A percentile compares a stretch with the other conserved stretches of the same genome.
These are phyloP conservation scores for Acleris literana DNA, from an alignment of 2,888 invertebrate genomes.

Conservation along the genomic window DNA sequence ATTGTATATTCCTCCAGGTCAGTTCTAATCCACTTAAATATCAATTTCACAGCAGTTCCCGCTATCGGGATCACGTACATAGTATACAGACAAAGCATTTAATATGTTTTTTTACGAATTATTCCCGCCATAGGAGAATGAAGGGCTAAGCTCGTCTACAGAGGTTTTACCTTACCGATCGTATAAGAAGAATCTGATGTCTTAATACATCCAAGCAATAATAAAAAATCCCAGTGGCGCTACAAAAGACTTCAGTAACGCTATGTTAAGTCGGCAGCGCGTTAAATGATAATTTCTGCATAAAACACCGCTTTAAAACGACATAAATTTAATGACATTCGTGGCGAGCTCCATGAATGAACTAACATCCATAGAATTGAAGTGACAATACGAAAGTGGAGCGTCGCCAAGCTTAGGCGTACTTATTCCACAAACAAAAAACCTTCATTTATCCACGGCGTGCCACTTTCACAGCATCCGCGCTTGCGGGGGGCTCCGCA, in stretches of 20 bases:
- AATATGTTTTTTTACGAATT: no score
- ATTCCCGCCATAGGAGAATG: no score
- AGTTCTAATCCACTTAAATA: no score
- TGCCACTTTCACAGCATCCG: constrained; percentile 83
- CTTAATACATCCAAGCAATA: not conserved
- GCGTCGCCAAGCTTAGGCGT: constrained; percentile 75
- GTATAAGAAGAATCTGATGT: no score
- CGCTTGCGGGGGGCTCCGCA: constrained; percentile 73
- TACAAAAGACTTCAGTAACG: constrained; percentile 19
- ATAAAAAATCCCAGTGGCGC: constrained; percentile 7
- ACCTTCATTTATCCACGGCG: constrained; percentile 81
- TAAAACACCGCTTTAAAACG: constrained; percentile 51
- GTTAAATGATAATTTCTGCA: constrained; percentile 47
- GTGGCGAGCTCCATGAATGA: constrained; percentile 62
- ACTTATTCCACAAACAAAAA: constrained; percentile 76
- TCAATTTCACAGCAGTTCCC: no score
- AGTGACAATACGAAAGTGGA: constrained; percentile 78
- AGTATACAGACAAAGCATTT: no score
- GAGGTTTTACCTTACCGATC: no score
- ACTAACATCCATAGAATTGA: constrained; percentile 77
- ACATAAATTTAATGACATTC: constrained; percentile 68
- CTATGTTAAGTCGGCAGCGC: constrained; percentile 33
- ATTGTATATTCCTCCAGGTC: no score
- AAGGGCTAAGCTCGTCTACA: no score
- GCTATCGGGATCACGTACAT: no score